Evolutionary conservation across 2,113 vertebrate species (phyloP).

Genomic region (Phoenicopterus ruber): DNA sequence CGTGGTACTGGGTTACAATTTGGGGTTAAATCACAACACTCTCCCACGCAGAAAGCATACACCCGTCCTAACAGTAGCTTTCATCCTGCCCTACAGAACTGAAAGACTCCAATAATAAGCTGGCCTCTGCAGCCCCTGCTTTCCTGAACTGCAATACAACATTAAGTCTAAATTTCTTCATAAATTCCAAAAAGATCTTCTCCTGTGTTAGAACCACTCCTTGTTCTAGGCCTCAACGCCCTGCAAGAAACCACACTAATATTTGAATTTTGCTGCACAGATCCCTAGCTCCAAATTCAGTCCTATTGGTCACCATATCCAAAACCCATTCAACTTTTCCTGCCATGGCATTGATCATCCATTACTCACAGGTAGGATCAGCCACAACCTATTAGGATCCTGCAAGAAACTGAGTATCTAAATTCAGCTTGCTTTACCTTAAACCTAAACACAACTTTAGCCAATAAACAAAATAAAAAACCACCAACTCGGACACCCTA

Average conservation of each 20-base stretch:
- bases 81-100: not conserved
- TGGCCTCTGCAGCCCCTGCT: not conserved
- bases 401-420: not conserved
- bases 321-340: not conserved
- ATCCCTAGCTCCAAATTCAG: not conserved
- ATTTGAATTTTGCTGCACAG: not conserved
- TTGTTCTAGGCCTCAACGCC: not conserved
- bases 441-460: not conserved
- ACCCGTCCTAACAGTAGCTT: not conserved
- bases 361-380: not conserved
- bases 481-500: not conserved
- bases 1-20: too few relatives aligned
- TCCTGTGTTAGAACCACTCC: not conserved
- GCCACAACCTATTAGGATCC: not conserved
- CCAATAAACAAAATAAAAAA: not conserved
- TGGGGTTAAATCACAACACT: too few relatives aligned
- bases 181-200: not conserved
- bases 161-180: not conserved
- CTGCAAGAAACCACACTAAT: not conserved
- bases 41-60: fast-evolving
- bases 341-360: not conserved
- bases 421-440: not conserved
- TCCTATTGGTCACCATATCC: not conserved
- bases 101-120: not conserved
- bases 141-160: not conserved